Percentiles rank a stretch among this genome's conserved stretches.
Conservation (phyloP, 2,113 vertebrate species). For the Syrmaticus mikado region DNA sequence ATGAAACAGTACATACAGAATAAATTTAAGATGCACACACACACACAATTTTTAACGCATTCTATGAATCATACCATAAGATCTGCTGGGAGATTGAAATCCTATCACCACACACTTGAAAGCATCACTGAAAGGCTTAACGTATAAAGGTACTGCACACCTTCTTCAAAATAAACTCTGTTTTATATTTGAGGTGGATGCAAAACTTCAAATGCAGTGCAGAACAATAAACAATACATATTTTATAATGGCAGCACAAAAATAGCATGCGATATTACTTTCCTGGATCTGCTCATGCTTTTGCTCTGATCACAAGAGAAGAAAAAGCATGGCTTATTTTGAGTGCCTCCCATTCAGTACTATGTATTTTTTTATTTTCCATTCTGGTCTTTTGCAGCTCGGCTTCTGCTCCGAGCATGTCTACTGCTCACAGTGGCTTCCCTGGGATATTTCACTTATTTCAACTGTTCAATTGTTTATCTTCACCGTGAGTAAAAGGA, state of each 20-base stretch:
- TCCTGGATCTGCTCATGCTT: constrained; percentile 34
- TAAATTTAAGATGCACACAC: neutral
- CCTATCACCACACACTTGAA: neutral
- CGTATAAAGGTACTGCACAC: neutral
- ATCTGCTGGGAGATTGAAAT: constrained; percentile 37
- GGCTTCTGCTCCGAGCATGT: neutral
- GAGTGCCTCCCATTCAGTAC: neutral
- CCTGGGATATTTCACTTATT: constrained; percentile 44
- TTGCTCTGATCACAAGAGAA: constrained; percentile 71
- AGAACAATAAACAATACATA: constrained; percentile 73
- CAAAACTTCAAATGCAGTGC: constrained; percentile 70
- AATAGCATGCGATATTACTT: constrained; percentile 74
- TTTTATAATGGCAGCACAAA: constrained; percentile 72
- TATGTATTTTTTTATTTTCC: constrained; percentile 41
- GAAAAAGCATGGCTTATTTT: neutral
- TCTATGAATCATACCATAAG: constrained; percentile 24
- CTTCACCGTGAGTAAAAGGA: constrained; percentile 44
- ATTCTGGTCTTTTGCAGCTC: constrained; percentile 27
- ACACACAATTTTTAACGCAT: neutral
- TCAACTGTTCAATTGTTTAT: constrained; percentile 61
- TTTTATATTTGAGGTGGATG: constrained; percentile 65
- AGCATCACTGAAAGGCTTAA: constrained; percentile 57
- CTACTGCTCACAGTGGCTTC: constrained; percentile 26
- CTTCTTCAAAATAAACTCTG: constrained; percentile 73
- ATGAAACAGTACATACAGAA: neutral